phyloP scores from a whole-genome alignment of 2,113 vertebrate genomes.

The Corythoichthys intestinalis region DNA sequence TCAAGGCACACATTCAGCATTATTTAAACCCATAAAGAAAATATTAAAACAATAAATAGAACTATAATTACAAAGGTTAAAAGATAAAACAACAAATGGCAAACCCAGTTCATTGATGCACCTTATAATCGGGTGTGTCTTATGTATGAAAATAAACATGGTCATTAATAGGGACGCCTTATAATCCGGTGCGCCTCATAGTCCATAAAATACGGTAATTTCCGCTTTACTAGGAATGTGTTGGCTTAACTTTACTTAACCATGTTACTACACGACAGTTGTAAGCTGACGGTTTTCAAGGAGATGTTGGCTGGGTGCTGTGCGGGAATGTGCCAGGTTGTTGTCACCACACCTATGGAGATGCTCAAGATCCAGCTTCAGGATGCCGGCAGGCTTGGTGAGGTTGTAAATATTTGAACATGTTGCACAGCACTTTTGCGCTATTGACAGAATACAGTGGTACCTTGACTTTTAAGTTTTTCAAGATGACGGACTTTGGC shows the following conservation, averaged over 20 bases:
- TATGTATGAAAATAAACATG: too few species aligned
- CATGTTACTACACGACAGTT: slow-evolving; percentile 36
- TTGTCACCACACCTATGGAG: slow-evolving; percentile 81
- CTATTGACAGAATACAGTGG: background rate
- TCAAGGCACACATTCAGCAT: too few species aligned
- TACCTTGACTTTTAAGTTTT: too few species aligned
- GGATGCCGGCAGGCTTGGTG: slow-evolving; percentile 79
- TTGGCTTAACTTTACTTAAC: background rate
- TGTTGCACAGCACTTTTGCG: background rate
- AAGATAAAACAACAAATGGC: too few species aligned
- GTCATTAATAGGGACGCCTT: too few species aligned
- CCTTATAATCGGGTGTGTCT: too few species aligned
- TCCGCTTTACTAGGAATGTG: background rate
- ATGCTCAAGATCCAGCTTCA: slow-evolving; percentile 84
- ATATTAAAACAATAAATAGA: too few species aligned
- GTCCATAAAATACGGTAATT: background rate
- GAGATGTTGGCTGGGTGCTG: slow-evolving; percentile 82
- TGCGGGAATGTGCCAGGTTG: slow-evolving; percentile 80
- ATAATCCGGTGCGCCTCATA: too few species aligned
- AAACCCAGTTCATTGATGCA: too few species aligned
- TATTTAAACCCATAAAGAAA: too few species aligned
- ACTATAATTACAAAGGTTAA: too few species aligned
- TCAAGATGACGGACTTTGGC: too few species aligned
- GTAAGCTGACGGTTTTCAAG: slow-evolving; percentile 69
- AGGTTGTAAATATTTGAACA: slow-evolving; percentile 5